Evolutionary conservation across 1,140 invertebrate genomes (phyloP), one percentile per base, ranked within the genome.

Genomic region (Leptopilina clavipes): DNA sequence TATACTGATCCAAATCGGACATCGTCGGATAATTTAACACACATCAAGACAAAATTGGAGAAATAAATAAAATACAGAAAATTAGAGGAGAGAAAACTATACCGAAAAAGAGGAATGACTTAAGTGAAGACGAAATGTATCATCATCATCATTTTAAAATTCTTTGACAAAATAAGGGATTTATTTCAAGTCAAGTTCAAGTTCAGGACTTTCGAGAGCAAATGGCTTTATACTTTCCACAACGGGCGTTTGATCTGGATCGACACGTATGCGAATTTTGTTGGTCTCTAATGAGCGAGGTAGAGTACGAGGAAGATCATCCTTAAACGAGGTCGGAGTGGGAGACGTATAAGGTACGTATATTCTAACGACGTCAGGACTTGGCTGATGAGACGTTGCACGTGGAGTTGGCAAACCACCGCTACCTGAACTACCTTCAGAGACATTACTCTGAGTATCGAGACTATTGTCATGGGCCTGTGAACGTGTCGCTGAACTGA

Each of bases 361-460:
- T 76, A 95, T 95, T 70, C 94, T 90, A 45, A 96, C 92, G 25
- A 95, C 91, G 86, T 95, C 95, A 10, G 93, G 94, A 81, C 92
- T 92, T 0, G 92, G 92, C 14, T 93, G 92, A 74, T 91, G 91
- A 9, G 93, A 93, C 0, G 92, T 93, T 9, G 92, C 93, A 18
- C 92, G 90, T 0, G 94, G 94, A 0, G 94, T 95, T 0, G 93
- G 93, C 70, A 93, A 91, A 81, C 93, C 93, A 65, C 92, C 93
- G 75, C 91, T 93, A 44, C 91, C 81, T 22, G 91, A 91, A 40
- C 92, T 93, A 76, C 91, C 92, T 82, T 94, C 93, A 74, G 93
- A 94, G 80, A 94, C 92, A 87, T 94, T 94, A 87, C 94, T 94
- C 86, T 95, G 94, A 10, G 94, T 94, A 87, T 95, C 94, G 52